Conservation (phyloP, 2,888 invertebrate species). For the Hirudinaria manillensis region DNA sequence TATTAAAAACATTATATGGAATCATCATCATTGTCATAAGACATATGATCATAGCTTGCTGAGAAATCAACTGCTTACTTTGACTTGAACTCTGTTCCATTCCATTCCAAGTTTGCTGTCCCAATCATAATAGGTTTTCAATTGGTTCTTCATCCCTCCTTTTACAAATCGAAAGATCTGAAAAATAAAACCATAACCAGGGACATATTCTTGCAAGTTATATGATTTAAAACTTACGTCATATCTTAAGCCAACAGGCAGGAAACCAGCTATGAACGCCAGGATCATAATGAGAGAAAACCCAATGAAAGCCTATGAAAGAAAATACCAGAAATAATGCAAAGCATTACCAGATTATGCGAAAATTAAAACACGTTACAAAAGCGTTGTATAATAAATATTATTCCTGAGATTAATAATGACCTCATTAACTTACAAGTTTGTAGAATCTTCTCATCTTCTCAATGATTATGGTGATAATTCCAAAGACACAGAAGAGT, state of each 20-base stretch:
- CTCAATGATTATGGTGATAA: constrained; percentile 28
- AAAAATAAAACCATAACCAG: not conserved
- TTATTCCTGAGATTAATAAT: no score
- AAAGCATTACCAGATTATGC: not conserved
- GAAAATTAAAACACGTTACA: no score
- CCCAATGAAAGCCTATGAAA: constrained; percentile 31
- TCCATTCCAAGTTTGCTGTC: constrained; percentile 38
- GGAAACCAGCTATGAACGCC: constrained; percentile 38
- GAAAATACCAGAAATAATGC: not conserved
- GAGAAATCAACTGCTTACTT: constrained; percentile 30
- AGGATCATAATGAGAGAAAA: constrained; percentile 36
- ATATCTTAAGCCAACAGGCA: constrained; percentile 38
- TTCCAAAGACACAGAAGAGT: constrained; percentile 35
- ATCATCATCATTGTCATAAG: not conserved
- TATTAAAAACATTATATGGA: not conserved
- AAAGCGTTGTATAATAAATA: no score
- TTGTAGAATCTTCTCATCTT: constrained; percentile 17
- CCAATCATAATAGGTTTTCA: constrained; percentile 36
- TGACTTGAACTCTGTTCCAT: constrained; percentile 42
- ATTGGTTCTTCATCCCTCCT: constrained; percentile 36
- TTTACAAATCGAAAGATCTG: constrained; percentile 38
- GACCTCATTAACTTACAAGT: constrained; percentile 9
- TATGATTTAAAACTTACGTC: constrained; percentile 35
- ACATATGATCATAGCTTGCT: not conserved
- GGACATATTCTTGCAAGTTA: not conserved